These are phyloP conservation scores for Polyommatus iphigenia DNA, from an alignment of 2,888 invertebrate genomes.

Conservation along the genomic window DNA sequence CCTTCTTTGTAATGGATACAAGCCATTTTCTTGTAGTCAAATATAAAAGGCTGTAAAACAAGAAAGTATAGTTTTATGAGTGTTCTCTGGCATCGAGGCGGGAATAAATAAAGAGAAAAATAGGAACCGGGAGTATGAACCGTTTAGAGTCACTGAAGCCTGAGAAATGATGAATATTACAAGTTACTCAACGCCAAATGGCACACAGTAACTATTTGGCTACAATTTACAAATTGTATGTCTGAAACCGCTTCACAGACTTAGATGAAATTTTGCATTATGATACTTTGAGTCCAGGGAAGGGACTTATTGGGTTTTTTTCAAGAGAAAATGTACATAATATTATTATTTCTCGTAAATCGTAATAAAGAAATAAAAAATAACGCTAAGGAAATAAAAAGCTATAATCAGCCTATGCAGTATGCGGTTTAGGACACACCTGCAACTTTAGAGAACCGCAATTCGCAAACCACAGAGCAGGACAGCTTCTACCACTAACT, in stretches of 20 bases:
- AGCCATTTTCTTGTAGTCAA: constrained; percentile 52
- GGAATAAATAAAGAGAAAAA: constrained; percentile 64
- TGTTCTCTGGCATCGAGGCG: constrained; percentile 69
- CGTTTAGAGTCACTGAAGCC: constrained; percentile 70
- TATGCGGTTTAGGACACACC: neutral
- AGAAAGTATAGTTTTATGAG: constrained; percentile 71
- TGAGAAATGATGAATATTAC: constrained; percentile 72
- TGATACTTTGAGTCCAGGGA: no score
- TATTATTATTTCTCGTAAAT: no score
- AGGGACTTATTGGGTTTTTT: no score
- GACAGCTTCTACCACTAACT: neutral
- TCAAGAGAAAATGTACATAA: no score
- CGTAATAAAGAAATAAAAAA: no score
- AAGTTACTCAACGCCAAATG: constrained; percentile 65
- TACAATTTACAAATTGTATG: neutral
- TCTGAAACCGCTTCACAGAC: no score
- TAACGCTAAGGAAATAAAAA: no score
- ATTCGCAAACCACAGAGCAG: neutral
- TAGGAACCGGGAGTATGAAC: constrained; percentile 60
- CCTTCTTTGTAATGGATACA: constrained; percentile 35
- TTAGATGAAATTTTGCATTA: no score
- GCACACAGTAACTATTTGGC: constrained; percentile 41
- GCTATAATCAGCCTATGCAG: no score
- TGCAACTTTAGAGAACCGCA: neutral
- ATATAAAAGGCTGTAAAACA: constrained; percentile 72